Base-by-base conservation (phyloP, 2,888 invertebrate species). In the Pimpla rufipes region DNA sequence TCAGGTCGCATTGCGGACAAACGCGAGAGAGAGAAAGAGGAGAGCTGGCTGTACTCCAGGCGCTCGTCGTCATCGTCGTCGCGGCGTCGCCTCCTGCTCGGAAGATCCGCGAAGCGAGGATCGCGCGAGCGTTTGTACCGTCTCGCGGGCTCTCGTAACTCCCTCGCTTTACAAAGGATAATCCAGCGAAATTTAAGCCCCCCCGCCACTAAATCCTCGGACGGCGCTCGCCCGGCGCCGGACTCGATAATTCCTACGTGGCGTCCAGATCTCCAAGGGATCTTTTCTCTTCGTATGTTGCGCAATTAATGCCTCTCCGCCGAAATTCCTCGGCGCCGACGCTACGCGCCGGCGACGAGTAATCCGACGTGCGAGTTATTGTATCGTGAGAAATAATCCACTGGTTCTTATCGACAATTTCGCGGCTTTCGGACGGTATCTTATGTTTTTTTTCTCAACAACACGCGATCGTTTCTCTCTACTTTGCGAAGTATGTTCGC, bases 1-100 rank as follows among this genome's bases (percentile, higher is more conserved):
- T 71, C 81, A 84, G 86, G 84, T 85, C 85, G 87, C 81, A 86
- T 77, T 84, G 88, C 88, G 76, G 87, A 70, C 85, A 59, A 83
- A 86, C 79, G 52, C 68, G 73, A 67, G 75, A 77, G 59, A 35
- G 57, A 79, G 40, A 40, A 42, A 42, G 57, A 67, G 37, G 67
- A 40, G 55, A 55, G 35, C 74, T 83, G 79, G 82, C 76, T 76
- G 40, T 62, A 59, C 50, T 79, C 79, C 83, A 83, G 83, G 23
- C 71, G 76, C 66, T 79, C 29, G 55, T 42, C 52, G 1, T 40
- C 73, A 37, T 35, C 40, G n/a, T 57, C 71, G n/a, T 29, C 62
- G 62, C 70, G 70, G 11, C 57, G 29, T 57, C 29, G 57, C 18
- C 8, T 37, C 7, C 37, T 50, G 18, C 37, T 37, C 74, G 35